These are phyloP conservation scores for Ispidina lecontei DNA, from an alignment of 2,797 vertebrate species.

Conservation along the genomic window DNA sequence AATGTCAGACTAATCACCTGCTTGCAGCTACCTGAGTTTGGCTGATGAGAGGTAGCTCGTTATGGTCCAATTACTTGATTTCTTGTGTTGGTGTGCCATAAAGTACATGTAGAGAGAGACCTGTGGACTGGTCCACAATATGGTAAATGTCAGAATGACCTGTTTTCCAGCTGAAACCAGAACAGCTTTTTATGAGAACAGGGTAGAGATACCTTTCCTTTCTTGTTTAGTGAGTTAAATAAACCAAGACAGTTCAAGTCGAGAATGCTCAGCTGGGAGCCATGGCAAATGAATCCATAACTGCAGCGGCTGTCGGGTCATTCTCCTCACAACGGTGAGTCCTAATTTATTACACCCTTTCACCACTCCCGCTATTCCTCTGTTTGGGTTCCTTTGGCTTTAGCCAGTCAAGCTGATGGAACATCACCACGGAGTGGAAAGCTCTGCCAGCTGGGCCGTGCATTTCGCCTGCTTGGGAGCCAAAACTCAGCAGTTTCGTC, in stretches of 20 bases:
- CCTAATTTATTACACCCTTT: neutral
- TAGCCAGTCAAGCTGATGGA: neutral
- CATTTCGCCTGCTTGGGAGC: neutral
- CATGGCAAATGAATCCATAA: neutral
- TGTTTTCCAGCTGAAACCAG: neutral
- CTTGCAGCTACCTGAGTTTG: neutral
- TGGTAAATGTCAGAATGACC: neutral
- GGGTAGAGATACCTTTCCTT: neutral
- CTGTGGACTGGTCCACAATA: accelerated
- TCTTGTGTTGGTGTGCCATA: neutral
- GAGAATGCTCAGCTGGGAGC: neutral
- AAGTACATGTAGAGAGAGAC: accelerated
- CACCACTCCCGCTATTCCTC: neutral
- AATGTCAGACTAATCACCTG: neutral
- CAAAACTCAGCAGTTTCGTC: neutral
- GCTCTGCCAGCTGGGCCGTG: no score
- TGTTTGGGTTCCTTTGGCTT: neutral
- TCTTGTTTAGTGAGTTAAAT: neutral
- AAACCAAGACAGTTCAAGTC: neutral
- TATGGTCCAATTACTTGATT: neutral
- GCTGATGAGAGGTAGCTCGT: accelerated
- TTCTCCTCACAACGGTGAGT: neutral
- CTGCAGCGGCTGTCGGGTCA: accelerated
- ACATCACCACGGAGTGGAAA: neutral
- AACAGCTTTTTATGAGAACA: neutral